A percentile compares a stretch with the other conserved stretches of the same genome.
Evolutionary conservation across 92 coral and sea anemone genomes (phyloP).

Genomic region (Paragorgia papillata): DNA sequence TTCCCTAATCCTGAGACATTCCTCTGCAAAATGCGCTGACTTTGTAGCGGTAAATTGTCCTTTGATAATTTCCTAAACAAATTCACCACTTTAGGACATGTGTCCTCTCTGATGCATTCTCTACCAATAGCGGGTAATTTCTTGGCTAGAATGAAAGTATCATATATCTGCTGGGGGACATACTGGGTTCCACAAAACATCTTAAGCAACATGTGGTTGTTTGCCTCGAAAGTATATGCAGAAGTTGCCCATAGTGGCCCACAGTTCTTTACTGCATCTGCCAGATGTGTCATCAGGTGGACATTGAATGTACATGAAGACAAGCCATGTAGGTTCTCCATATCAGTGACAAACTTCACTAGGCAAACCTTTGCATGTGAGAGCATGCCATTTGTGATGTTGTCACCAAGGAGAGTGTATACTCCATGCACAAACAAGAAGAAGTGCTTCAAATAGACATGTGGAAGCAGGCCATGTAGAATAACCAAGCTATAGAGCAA

Average conservation of each 20-base stretch:
- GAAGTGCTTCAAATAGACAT: constrained; percentile 25
- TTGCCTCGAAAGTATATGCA: constrained; percentile 23
- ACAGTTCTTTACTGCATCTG: constrained; percentile 14
- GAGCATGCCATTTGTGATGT: background rate
- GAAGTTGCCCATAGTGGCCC: constrained; percentile 32
- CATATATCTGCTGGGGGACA: no score
- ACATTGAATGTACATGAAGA: constrained; percentile 15
- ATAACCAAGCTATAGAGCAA: constrained; percentile 38
- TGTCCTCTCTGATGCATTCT: no score
- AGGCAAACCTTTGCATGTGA: no score
- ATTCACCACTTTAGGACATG: no score
- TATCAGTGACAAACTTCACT: constrained; percentile 8
- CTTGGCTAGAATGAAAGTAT: no score
- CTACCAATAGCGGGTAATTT: no score
- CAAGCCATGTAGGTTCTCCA: constrained; percentile 20
- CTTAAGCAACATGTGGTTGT: constrained; percentile 26
- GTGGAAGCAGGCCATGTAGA: constrained; percentile 27
- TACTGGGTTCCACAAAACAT: constrained; percentile 17
- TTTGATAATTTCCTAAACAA: no score
- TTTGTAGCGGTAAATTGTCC: no score
- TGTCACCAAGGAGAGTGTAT: constrained; percentile 26
- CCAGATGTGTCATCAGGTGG: constrained; percentile 11
- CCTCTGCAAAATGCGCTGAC: background rate
- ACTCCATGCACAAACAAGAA: constrained; percentile 37
- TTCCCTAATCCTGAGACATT: constrained; percentile 16